Conservation (phyloP, 1,140 invertebrate species). For the Brachionus sp. region DNA sequence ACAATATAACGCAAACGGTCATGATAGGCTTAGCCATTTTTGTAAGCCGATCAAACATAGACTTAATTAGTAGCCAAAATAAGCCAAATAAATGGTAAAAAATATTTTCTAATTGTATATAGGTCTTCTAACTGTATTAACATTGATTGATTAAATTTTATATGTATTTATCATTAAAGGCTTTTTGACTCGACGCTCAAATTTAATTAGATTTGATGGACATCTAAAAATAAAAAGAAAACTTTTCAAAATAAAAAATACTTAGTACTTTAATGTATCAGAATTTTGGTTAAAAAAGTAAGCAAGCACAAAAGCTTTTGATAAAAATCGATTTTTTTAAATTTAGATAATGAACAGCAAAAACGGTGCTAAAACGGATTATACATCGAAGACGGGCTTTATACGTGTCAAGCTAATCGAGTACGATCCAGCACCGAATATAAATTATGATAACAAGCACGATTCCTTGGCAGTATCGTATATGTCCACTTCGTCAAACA, state of each 20-base stretch:
- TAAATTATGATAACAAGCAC: background rate
- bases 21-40: background rate
- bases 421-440: background rate
- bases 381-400: background rate
- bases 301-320: background rate
- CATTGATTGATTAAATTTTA: slow-evolving; percentile 32
- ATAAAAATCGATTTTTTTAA: background rate
- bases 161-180: slow-evolving; percentile 27
- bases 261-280: background rate
- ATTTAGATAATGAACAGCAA: background rate
- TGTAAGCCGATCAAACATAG: background rate
- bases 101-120: background rate
- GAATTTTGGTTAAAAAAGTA: background rate
- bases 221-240: background rate
- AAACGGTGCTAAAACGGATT: background rate
- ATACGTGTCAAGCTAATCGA: slow-evolving; percentile 13
- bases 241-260: background rate
- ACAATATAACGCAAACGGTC: background rate
- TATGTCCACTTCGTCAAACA: background rate
- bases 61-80: background rate
- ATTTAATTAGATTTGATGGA: background rate
- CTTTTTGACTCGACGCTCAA: background rate
- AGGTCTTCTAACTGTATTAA: background rate
- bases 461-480: background rate
- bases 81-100: background rate